Conservation (phyloP, 2,113 vertebrate genomes). For the Onychorhynchus coronatus region DNA sequence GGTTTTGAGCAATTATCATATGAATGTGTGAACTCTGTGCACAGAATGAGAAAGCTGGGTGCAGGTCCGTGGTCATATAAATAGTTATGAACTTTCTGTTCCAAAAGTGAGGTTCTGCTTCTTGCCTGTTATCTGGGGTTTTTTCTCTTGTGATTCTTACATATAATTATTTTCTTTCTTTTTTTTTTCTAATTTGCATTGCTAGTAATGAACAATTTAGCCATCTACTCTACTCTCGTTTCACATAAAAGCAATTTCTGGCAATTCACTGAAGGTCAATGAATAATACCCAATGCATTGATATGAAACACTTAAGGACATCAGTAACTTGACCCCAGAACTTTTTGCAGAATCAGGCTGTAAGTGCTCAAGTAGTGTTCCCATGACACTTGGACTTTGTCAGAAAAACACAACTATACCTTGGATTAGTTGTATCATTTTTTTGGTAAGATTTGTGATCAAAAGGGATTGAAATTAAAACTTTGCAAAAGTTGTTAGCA, state of each 20-base stretch:
- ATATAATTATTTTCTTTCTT: not conserved
- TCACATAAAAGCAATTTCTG: slow-evolving; percentile 39
- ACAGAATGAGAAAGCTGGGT: not conserved
- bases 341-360: slow-evolving; percentile 3
- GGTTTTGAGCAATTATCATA: slow-evolving; percentile 43
- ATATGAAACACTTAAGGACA: slow-evolving; percentile 9
- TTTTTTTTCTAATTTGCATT: not conserved
- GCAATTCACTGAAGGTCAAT: slow-evolving; percentile 17
- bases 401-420: not conserved
- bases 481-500: slow-evolving; percentile 54
- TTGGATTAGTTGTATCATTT: not conserved
- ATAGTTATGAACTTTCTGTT: not conserved
- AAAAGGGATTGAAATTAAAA: slow-evolving; percentile 51
- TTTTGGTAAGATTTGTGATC: not conserved
- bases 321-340: slow-evolving; percentile 30
- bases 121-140: not conserved
- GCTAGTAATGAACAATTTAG: slow-evolving; percentile 2
- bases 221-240: slow-evolving; percentile 8
- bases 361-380: slow-evolving; percentile 6
- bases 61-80: not conserved
- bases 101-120: not conserved
- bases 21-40: slow-evolving; percentile 20
- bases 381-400: not conserved
- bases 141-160: not conserved
- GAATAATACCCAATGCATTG: slow-evolving; percentile 19